Base-by-base conservation (phyloP, 2,888 invertebrate genomes). In the Pachliopta kotzebuea region DNA sequence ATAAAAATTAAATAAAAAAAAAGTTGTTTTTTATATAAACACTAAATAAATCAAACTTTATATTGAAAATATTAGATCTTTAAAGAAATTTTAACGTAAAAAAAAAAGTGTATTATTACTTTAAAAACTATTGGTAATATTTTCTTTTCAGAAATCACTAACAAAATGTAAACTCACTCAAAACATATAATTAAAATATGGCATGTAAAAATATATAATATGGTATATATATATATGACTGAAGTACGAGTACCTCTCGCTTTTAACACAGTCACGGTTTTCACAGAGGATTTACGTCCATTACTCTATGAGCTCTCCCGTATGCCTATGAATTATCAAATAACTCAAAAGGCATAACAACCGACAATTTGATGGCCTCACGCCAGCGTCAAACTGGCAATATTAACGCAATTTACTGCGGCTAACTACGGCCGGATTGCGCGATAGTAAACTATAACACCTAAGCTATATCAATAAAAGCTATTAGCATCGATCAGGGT, bases 401-500 rank as follows among this genome's bases (percentile, higher is more conserved):
- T 81, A 88, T 86, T 86, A 88, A 73, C 74, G 79, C 81, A 83
- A 87, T 88, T 87, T 88, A 84, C 76, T 72, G 74, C 71, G 71
- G 67, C 77, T 84, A 86, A 86, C 83, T 76, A 79, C 76, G 74
- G 72, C 75, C 61, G 72, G 73, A 73, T 75, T 69, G 74, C 69
- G 74, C 74, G 73, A 65, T 76, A 72, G 77, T 80, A 77, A 78
- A 79, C 81, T 84, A 86, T 87, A 86, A 84, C 79, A 79, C 77
- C 81, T 83, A 82, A 81, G 72, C 81, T 87, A 87, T 90, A 90
- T 90, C 90, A 90, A 90, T 90, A 90, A 90, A 90, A 80, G 83
- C 84, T 78, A 89, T 90, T 89, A 90, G 76, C 83, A 85, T 88
- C 88, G 84, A 88, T 89, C 90, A 87, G 79, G 69, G 77, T 86